Evolutionary conservation across 2,113 vertebrate genomes (phyloP).

Genomic region (Proteles cristata): DNA sequence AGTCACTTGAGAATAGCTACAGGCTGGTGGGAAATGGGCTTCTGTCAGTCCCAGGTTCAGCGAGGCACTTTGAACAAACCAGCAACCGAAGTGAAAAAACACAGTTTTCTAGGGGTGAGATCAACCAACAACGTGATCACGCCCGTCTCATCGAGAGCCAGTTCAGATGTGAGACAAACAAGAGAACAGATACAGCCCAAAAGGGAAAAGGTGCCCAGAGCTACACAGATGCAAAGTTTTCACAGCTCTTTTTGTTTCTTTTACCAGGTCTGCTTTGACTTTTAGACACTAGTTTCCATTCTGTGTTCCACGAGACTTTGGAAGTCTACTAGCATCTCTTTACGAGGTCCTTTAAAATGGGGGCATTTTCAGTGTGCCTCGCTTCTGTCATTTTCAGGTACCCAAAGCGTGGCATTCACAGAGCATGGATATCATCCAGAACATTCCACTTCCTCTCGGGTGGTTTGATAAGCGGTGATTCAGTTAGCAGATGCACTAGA

Average conservation of each 20-base stretch:
- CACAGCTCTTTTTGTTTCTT: not conserved
- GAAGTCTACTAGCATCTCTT: not conserved
- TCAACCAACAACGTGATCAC: not conserved
- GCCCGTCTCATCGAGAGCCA: not conserved
- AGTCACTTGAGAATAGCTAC: not conserved
- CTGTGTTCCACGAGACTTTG: not conserved
- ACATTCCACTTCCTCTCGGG: not conserved
- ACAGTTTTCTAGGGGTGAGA: not conserved
- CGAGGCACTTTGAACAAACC: conserved; percentile 45
- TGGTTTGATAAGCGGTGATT: not conserved
- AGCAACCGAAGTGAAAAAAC: not conserved
- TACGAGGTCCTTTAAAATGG: not conserved
- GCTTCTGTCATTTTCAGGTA: not conserved
- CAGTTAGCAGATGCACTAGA: not conserved
- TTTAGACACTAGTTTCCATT: not conserved
- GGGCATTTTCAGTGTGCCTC: not conserved
- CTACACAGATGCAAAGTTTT: not conserved
- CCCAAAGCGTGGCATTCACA: not conserved
- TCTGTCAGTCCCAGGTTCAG: not conserved
- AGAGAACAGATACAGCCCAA: not conserved
- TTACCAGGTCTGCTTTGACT: not conserved
- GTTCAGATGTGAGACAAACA: not conserved
- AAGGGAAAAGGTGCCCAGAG: not conserved
- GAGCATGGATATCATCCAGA: not conserved
- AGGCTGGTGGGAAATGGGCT: not conserved